Evolutionary conservation across 2,888 invertebrate genomes (phyloP), one percentile per base, ranked within the genome.

Genomic region (Alloscopus bannaensis): DNA sequence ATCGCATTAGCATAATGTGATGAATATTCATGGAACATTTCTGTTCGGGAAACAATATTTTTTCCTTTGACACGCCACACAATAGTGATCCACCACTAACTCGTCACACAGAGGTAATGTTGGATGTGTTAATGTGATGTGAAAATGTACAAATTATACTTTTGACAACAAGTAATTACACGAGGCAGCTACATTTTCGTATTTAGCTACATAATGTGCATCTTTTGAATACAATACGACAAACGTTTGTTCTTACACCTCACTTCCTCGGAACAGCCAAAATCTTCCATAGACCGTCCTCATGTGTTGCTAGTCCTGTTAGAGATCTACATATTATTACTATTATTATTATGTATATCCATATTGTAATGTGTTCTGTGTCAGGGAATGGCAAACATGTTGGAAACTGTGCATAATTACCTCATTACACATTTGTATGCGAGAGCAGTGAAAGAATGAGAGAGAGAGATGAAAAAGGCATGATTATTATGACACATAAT

Each of bases 351-450:
- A n/a, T n/a, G n/a, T n/a, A n/a, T n/a, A n/a, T n/a, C n/a, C n/a
- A n/a, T n/a, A n/a, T n/a, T n/a, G n/a, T n/a, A n/a, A n/a, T n/a
- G n/a, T n/a, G n/a, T n/a, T 29, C 47, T 42, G 16, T 42, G 55
- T 31, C 42, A 59, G 42, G 29, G 22, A 36, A n/a, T n/a, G n/a
- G n/a, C n/a, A n/a, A 57, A 26, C 57, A 50, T 11, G 50, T 18
- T 13, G 20, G 50, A 50, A 50, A 59, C 29, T 59, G 59, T 59
- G 18, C 59, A 62, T 55, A 72, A 72, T 72, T 72, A 72, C 52
- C 72, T 62, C 72, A 72, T 72, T 72, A 64, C 29, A 55, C 55
- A 50, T 71, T n/a, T 69, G 69, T 69, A 57, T 69, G 57, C 69
- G 59, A 29, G 24, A 36, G 36, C 55, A 68, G 52, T 26, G 13